Conservation (phyloP, 2,113 vertebrate genomes). For the Alexandromys fortis region DNA sequence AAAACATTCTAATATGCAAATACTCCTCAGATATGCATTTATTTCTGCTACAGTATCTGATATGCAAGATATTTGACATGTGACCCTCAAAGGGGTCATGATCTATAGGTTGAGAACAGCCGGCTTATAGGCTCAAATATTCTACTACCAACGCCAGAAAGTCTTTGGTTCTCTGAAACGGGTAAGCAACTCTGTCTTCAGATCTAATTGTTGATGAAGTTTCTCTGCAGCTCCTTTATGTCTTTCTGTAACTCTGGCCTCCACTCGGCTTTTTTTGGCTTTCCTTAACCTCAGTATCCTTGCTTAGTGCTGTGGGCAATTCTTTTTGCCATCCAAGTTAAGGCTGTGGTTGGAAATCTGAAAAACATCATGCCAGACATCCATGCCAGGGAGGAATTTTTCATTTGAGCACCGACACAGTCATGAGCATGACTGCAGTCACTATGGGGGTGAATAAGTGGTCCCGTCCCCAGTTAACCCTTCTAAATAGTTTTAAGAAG, state of each 20-base stretch:
- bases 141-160: background rate
- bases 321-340: background rate
- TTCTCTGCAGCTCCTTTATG: background rate
- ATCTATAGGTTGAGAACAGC: background rate
- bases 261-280: background rate
- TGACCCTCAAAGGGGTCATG: background rate
- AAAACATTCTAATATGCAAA: background rate
- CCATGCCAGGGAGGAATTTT: background rate
- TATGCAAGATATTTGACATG: background rate
- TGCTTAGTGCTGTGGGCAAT: background rate
- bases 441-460: background rate
- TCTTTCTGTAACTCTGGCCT: no score
- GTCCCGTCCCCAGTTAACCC: rapidly evolving
- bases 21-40: background rate
- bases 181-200: background rate
- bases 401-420: background rate
- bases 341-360: background rate
- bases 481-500: background rate
- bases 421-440: background rate
- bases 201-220: background rate
- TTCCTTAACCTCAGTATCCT: no score
- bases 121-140: background rate
- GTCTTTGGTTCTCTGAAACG: background rate
- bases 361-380: background rate
- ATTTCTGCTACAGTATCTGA: background rate